Base-by-base conservation (phyloP, 2,888 invertebrate species). In the Apamea anceps region DNA sequence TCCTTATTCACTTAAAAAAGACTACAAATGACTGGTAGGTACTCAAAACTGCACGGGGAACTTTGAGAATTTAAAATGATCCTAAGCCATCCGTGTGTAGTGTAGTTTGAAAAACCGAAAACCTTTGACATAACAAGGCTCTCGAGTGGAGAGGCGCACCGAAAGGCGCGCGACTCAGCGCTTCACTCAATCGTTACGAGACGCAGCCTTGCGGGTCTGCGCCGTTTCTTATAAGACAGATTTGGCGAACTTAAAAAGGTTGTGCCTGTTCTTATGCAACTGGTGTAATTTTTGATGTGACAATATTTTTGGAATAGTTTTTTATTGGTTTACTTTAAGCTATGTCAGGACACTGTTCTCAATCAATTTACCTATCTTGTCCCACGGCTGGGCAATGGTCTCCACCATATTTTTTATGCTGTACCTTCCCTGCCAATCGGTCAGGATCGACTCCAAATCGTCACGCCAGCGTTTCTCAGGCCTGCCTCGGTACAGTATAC, bases 81-180 rank as follows among this genome's bases (percentile, higher is more conserved):
- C 15, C 18, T 42, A 77, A 81, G 51, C 42, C 71, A 71, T 28
- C n/a, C 15, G 25, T 67, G 18, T 51, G 60, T 63, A 72, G 72
- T 85, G 48, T n/a, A 85, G 72, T 67, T 85, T 72, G 62, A 63
- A 25, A 32, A 72, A 57, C 45, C 75, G 66, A 83, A 66, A 62
- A 76, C 79, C 84, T 87, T 83, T 84, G 76, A 84, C 42, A 79
- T 84, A 84, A 84, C 87, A 72, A 83, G 83, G 32, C 57, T 75
- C 75, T 83, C 51, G 32, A 72, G 42, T 63, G 62, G 32, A 82
- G 81, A 48, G 62, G 67, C 42, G 71, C 18, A 37, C 15, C 67
- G 37, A 68, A 72, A 32, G 74, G 42, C 72, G 71, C 51, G 67
- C 74, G 75, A 71, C 75, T 75, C 75, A 51, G 70, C n/a, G 68